phyloP scores from a whole-genome alignment of 2,888 invertebrate genomes.

The Dichetophora obliterata region DNA sequence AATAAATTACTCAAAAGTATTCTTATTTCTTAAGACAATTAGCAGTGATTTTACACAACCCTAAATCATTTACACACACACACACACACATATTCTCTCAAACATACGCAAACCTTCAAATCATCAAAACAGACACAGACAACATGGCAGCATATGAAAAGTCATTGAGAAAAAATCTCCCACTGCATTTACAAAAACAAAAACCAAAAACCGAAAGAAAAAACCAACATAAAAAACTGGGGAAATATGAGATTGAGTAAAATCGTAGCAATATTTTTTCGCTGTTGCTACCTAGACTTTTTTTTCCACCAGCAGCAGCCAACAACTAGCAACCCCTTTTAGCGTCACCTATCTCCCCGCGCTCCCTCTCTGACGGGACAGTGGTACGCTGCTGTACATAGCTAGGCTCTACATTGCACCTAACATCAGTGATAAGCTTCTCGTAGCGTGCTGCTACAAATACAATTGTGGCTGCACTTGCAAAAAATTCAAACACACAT shows the following conservation, averaged over 20 bases:
- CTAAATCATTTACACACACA: not conserved
- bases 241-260: slow-evolving; percentile 16
- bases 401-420: no score
- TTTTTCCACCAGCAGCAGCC: not conserved
- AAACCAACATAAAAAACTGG: not conserved
- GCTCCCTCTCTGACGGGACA: no score
- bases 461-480: no score
- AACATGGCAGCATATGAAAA: not conserved
- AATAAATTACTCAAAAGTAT: no score
- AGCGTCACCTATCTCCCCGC: not conserved
- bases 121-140: not conserved
- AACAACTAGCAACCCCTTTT: not conserved
- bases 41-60: not conserved
- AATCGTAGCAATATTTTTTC: slow-evolving; percentile 14
- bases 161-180: slow-evolving; percentile 24
- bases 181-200: not conserved
- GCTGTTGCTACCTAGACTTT: slow-evolving; percentile 28
- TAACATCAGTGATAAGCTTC: no score
- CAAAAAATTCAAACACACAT: not conserved
- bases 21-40: no score
- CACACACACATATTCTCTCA: slow-evolving; percentile 6
- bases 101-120: slow-evolving; percentile 1
- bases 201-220: no score
- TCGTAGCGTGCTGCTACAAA: no score
- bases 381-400: no score